These are phyloP conservation scores for Neoscelio sp. DNA, from an alignment of 2,888 invertebrate species.

Conservation along the genomic window DNA sequence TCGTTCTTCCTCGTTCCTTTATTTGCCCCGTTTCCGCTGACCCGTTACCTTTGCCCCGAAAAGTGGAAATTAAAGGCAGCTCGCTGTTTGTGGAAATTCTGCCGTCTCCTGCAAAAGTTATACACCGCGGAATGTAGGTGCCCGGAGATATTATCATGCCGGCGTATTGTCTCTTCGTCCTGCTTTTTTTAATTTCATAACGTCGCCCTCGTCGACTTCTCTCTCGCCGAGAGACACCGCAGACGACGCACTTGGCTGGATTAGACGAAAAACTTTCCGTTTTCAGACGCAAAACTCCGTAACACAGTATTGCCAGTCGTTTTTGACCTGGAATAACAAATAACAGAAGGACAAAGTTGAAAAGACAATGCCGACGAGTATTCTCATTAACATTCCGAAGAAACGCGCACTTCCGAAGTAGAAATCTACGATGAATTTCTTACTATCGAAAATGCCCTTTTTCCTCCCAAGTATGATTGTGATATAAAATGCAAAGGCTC, in stretches of 20 bases:
- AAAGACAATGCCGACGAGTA: conserved; percentile 25
- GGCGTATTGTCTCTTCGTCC: background rate
- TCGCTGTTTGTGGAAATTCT: conserved; percentile 1
- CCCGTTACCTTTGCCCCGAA: background rate
- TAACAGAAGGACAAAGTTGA: conserved; percentile 46
- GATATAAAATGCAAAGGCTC: conserved; percentile 50
- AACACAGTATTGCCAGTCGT: conserved; percentile 44
- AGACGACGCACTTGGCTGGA: conserved; percentile 53
- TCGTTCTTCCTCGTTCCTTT: no score
- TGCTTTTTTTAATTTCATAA: conserved; percentile 56
- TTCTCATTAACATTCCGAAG: conserved; percentile 43
- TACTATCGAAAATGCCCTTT: background rate
- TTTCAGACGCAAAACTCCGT: conserved; percentile 36
- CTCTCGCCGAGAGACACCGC: conserved; percentile 35
- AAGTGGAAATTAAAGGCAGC: background rate
- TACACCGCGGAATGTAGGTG: conserved; percentile 19
- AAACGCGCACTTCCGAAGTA: conserved; percentile 4
- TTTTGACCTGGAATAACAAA: conserved; percentile 54
- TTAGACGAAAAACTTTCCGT: conserved; percentile 55
- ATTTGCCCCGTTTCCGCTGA: no score
- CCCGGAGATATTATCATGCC: conserved; percentile 30
- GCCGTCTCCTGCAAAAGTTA: conserved; percentile 19
- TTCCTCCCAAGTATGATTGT: conserved; percentile 13
- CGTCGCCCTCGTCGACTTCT: conserved; percentile 25
- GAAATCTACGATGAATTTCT: background rate